phyloP scores from a whole-genome alignment of 2,113 vertebrate genomes.

The Numida meleagris region DNA sequence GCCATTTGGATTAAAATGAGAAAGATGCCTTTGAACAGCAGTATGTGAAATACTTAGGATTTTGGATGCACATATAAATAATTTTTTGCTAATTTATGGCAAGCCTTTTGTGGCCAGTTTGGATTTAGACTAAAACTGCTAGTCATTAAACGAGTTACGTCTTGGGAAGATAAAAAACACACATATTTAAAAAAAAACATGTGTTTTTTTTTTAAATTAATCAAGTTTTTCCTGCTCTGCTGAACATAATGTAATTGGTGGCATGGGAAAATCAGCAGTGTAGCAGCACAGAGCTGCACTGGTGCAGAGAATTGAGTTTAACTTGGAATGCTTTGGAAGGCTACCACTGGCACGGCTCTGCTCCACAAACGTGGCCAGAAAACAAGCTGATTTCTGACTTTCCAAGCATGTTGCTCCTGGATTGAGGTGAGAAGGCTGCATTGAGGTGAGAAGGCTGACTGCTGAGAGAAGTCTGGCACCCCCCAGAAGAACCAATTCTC shows the following conservation, averaged over 20 bases:
- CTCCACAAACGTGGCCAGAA: neutral
- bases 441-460: neutral
- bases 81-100: neutral
- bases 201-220: neutral
- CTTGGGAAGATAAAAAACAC: neutral
- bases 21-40: neutral
- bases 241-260: neutral
- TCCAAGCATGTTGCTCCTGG: rapidly evolving
- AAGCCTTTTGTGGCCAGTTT: neutral
- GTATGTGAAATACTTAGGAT: neutral
- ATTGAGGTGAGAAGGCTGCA: neutral
- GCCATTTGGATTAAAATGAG: neutral
- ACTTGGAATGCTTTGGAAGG: neutral
- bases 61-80: neutral
- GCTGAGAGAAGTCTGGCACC: neutral
- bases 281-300: neutral
- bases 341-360: neutral
- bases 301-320: neutral
- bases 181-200: neutral
- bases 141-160: neutral
- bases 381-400: neutral
- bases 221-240: neutral
- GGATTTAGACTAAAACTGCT: neutral
- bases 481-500: neutral
- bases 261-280: neutral